Base-by-base conservation (phyloP, 2,797 vertebrate genomes). In the Dendrocincla fuliginosa region DNA sequence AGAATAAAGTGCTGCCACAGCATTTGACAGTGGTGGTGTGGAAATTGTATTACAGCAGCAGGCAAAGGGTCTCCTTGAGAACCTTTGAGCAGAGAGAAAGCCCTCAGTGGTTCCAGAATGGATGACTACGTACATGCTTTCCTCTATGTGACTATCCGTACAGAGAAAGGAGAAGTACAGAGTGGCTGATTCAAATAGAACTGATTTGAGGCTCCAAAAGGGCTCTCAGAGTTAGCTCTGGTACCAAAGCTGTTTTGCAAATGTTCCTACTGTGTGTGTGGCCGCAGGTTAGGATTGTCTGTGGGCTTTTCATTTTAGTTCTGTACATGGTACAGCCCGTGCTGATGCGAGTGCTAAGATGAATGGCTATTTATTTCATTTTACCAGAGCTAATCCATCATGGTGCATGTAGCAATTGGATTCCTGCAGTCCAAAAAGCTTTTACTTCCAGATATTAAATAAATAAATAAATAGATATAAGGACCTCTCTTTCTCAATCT, bases 311-410 rank as follows among this genome's bases (percentile, higher is more conserved):
- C 78, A 74, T 78, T 69, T 81, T 71, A 63, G 44, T 53, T 59
- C 71, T 67, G n/a, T 67, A 63, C 10, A 3, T 23, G 30, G 65
- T 80, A 27, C 39, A 95, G 55, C 74, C 83, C 69, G 74, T 84
- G 91, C 94, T 4, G 6, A 88, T 37, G 44, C 1, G 32, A 77
- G 78, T 32, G 35, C 74, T 84, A 97, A 97, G 97, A 98, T 65
- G 83, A 97, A 97, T 97, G 70, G 85, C 91, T 97, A 93, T 90
- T 96, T 98, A 91, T 97, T 97, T 96, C 93, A 49, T 71, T 39
- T 94, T 94, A 78, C 95, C 84, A 60, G 42, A 87, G 79, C 92
- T 96, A 94, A 97, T 98, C 95, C 87, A 96, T 98, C 98, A 97
- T 39, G 82, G 74, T 92, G 86, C 78, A 92, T 91, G 86, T 84